Base-by-base conservation (phyloP, 2,888 invertebrate genomes). In the Ptychoptera albimana region DNA sequence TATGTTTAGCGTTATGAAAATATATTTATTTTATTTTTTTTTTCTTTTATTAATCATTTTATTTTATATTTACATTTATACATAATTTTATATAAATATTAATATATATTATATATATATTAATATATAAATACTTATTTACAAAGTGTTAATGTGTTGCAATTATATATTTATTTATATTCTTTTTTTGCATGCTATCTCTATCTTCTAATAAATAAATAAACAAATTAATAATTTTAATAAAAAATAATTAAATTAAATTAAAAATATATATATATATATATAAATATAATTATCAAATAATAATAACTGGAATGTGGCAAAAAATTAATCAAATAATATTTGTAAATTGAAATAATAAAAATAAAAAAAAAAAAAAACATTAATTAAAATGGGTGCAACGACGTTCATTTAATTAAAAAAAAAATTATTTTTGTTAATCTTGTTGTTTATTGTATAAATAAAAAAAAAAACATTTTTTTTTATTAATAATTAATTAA, bases 181-280 rank as follows among this genome's bases (percentile, higher is more conserved):
- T 48, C 50, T 46, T 56, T 56, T 54, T 55, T 56, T 55, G 56
- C 56, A 56, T 56, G 56, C 54, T 54, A 54, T 53, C 54, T 54
- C 54, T 53, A 53, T 53, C 53, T 54, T 56, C 53, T 53, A 52
- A 50, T 49, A 40, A 47, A 36, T 48, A 50, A 50, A 45, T 46
- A 49, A 50, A 48, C 46, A 50, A 50, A 49, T 48, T 48, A 50
- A 47, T 41, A 23, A 42, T 35, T 46, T 37, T 42, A 35, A 46
- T 42, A 45, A 44, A 47, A 49, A 48, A 38, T 13, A 42, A 45
- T 30, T 41, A 37, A 46, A 32, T 41, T 31, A 40, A 46, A 45
- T 45, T 44, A 34, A 43, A 31, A 37, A 23, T 36, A 46, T n/a
- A 40, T 41, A 16, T 37, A 37, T 41, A 41, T 37, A 42, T 42